Evolutionary conservation across 1,140 invertebrate genomes (phyloP), one percentile per base, ranked within the genome.

Genomic region (Drosophila bocqueti): DNA sequence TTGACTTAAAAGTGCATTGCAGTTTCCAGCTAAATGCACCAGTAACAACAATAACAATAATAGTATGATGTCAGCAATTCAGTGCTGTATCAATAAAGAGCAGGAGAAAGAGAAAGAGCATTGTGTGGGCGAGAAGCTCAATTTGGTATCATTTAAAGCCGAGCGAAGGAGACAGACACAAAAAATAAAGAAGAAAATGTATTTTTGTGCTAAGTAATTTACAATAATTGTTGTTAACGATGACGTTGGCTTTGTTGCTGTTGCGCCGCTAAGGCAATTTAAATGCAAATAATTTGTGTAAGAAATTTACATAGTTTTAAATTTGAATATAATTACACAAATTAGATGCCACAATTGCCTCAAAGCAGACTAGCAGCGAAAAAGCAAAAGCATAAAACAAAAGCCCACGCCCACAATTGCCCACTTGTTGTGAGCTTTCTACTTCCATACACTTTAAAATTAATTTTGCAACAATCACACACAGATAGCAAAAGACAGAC

Each of bases 281-380:
- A 90, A 90, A 85, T 90, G 85, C 86, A 90, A 90, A 90, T 90
- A 90, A 81, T 81, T 79, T 75, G 54, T 84, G 80, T 75, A 81
- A 73, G 75, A 79, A 82, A 89, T 89, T 79, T 85, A 76, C 85
- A 89, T 90, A 79, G 79, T 71, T 75, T 85, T 76, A 90, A 85
- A 90, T 90, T 90, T 91, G 81, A 90, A 90, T 90, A 90, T 82
- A 91, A 90, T 90, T 90, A 82, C 85, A 76, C 61, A 82, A 90
- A 90, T 89, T 89, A 83, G 47, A 75, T 47, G 67, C 83, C 76
- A 61, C 54, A 57, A 57, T 57, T 57, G 54, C 54, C 54, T 57
- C 21, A 26, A 40, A 38, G 52, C 52, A 46, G 38, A 16, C 38
- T 40, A 40, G 38, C 38, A 42, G 45, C 21, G 13, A 24, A 21